Evolutionary conservation across 2,113 vertebrate species (phyloP).

Genomic region (Alligator sinensis): DNA sequence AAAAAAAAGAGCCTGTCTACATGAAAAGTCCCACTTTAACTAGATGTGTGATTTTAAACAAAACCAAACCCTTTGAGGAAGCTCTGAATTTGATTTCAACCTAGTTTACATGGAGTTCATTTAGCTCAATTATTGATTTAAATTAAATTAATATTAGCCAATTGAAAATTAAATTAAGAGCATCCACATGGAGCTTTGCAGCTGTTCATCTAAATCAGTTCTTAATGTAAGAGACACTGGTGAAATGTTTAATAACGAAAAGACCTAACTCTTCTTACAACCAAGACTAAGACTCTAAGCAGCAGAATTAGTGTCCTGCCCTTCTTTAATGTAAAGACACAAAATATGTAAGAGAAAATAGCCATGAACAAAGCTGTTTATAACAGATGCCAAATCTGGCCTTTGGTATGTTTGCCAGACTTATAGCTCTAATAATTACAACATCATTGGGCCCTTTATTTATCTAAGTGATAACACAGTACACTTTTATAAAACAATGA

Average conservation of each 20-base stretch:
- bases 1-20: background rate
- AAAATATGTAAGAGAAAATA: constrained; percentile 21
- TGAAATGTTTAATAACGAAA: background rate
- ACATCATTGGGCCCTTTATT: constrained; percentile 2
- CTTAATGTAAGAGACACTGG: background rate
- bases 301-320: background rate
- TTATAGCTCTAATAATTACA: constrained; percentile 63
- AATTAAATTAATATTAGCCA: background rate
- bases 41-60: background rate
- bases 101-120: background rate
- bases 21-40: background rate
- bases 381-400: background rate
- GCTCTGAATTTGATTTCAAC: background rate
- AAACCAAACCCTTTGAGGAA: background rate
- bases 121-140: background rate
- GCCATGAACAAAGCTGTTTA: constrained; percentile 22
- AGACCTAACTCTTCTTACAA: background rate
- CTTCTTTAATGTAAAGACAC: background rate
- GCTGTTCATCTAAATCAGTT: background rate
- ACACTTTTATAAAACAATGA: background rate
- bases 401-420: constrained; percentile 26
- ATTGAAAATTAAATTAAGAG: background rate
- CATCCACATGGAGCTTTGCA: background rate
- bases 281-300: background rate
- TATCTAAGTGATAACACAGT: background rate